These are phyloP conservation scores for Upupa epops DNA, from an alignment of 2,113 vertebrate species.

Conservation along the genomic window DNA sequence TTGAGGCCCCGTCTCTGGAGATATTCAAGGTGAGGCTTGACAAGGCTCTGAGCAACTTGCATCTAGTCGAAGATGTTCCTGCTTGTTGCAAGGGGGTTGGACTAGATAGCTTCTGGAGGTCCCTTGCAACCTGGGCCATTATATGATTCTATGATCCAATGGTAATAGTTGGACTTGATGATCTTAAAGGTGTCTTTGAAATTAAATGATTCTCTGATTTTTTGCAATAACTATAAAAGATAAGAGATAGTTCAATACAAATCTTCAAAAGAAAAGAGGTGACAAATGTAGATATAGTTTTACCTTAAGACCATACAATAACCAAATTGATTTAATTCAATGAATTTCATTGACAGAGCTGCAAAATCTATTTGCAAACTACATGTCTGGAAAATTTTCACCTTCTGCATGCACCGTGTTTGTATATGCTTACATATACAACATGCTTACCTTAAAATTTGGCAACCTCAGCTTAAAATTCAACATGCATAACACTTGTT, in stretches of 20 bases:
- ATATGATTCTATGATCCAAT: too few species aligned
- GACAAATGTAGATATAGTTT: neutral
- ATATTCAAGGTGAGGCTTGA: too few species aligned
- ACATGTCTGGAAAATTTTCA: neutral
- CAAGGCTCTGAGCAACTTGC: too few species aligned
- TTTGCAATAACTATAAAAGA: neutral
- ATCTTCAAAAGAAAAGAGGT: neutral
- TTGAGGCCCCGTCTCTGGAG: too few species aligned
- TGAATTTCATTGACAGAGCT: neutral
- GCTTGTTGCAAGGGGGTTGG: too few species aligned
- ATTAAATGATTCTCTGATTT: neutral
- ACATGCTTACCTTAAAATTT: neutral
- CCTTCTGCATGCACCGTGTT: neutral
- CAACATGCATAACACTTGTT: fast-evolving
- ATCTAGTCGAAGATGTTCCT: too few species aligned
- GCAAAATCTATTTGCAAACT: neutral
- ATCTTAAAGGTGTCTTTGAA: too few species aligned
- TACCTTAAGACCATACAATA: neutral
- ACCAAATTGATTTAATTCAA: neutral
- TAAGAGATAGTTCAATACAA: fast-evolving
- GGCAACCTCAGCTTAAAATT: neutral
- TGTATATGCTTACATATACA: neutral
- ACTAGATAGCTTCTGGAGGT: too few species aligned
- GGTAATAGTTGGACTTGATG: too few species aligned
- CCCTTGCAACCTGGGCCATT: too few species aligned